Evolutionary conservation across 2,797 vertebrate species (phyloP).

Genomic region (Fratercula arctica): DNA sequence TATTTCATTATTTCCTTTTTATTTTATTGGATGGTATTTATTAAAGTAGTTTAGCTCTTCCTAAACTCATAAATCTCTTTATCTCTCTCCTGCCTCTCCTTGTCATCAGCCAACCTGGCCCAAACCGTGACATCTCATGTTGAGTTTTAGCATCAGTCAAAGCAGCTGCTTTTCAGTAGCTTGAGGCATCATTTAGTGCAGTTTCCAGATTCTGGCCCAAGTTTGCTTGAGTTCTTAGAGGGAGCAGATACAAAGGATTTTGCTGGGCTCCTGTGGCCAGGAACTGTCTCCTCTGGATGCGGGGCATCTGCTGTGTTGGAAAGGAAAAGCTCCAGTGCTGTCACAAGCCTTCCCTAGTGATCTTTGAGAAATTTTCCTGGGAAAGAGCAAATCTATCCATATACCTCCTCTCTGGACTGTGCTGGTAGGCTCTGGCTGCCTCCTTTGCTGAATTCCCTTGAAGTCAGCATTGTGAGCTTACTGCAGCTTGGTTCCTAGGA

Average conservation of each 20-base stretch:
- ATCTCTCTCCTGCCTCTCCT: background rate
- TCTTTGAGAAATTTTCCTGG: background rate
- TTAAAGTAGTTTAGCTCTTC: background rate
- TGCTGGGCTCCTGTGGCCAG: background rate
- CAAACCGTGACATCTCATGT: background rate
- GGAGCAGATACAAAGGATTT: background rate
- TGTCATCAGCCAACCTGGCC: background rate
- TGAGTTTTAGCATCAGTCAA: background rate
- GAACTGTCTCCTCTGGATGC: background rate
- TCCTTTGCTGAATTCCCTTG: background rate
- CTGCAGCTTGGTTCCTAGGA: background rate
- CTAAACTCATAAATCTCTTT: background rate
- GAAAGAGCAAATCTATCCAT: background rate
- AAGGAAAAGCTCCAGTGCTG: background rate
- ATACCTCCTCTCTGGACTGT: background rate
- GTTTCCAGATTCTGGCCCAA: background rate
- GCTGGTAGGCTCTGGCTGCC: background rate
- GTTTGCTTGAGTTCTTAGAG: background rate
- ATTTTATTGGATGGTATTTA: background rate
- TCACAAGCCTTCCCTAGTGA: background rate
- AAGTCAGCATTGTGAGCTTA: background rate
- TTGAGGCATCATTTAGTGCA: background rate
- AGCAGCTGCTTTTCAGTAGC: background rate
- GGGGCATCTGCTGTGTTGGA: background rate
- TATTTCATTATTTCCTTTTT: background rate